Evolutionary conservation across 1,140 invertebrate species (phyloP), one percentile per base, ranked within the genome.

Genomic region (Andricus grossulariae): DNA sequence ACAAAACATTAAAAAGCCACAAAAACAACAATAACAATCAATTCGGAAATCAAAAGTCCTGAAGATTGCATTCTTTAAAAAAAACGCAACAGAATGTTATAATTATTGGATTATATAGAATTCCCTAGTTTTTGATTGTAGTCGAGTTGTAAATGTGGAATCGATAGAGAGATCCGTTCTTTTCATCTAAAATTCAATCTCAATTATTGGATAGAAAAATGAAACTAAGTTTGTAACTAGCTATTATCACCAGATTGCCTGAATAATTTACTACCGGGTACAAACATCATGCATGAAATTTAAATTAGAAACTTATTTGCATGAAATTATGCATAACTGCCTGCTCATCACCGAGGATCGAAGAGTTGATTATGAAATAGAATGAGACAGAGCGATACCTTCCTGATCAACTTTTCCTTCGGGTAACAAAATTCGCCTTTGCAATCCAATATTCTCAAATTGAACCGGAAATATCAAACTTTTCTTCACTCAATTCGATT

Each of bases 231-330:
- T 66, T 66, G n/a, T 66, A 66, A 66, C 45, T 66, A 66, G 60
- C 60, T n/a, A 66, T 66, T 66, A 66, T 66, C 25, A 15, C 60
- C 60, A 66, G 60, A 66, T 66, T 66, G 32, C 60, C 39, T 39
- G 25, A 66, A 66, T 66, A 66, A 66, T 66, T 66, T 66, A 13
- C 60, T 45, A 39, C 25, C 25, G 60, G 32, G 5, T 39, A 39
- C 32, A 66, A 66, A 66, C 16, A 32, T 39, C 25, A 66, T 66
- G 60, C 60, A 66, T 66, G 60, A 66, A 66, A 66, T 66, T 66
- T 66, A 66, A 66, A 66, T 66, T 39, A 66, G n/a, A 45, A 66
- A 66, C 15, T 66, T n/a, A 66, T 66, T 66, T 66, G 60, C 60
- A 66, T 66, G 15, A 66, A 66, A 66, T 45, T 66, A 66, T 39